These are phyloP conservation scores for Sipha flava DNA, from an alignment of 1,140 invertebrate genomes.

Conservation along the genomic window DNA sequence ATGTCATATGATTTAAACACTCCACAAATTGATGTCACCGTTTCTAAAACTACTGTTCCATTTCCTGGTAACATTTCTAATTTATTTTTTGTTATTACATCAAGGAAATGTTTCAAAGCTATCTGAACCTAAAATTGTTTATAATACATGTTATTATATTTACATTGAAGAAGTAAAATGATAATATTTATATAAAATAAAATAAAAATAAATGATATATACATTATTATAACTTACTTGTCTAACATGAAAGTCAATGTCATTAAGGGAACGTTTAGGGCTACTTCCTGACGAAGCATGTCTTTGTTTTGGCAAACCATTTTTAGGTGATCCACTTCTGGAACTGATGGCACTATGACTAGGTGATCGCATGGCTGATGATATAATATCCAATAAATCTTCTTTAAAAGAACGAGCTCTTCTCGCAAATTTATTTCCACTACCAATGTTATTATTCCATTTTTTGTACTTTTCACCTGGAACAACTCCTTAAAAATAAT, in stretches of 20 bases:
- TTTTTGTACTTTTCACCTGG: conserved; percentile 22
- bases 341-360: conserved; percentile 36
- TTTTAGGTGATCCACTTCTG: conserved; percentile 45
- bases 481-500: neutral
- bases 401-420: conserved; percentile 83
- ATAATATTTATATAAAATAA: neutral
- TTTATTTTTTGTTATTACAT: conserved; percentile 84
- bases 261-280: conserved; percentile 48
- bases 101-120: conserved; percentile 75
- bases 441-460: conserved; percentile 17
- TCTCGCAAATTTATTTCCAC: conserved; percentile 69
- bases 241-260: conserved; percentile 55
- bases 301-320: conserved; percentile 43
- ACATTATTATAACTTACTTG: conserved; percentile 47
- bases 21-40: conserved; percentile 77
- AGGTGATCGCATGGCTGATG: conserved; percentile 70
- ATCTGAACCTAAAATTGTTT: conserved; percentile 54
- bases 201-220: neutral
- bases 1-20: conserved; percentile 56
- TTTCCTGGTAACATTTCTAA: conserved; percentile 86
- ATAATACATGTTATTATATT: neutral
- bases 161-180: neutral
- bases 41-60: conserved; percentile 84
- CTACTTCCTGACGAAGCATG: conserved; percentile 35
- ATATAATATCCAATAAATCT: conserved; percentile 79